Percentiles rank a stretch among this genome's conserved stretches.
These are phyloP conservation scores for Epirrita christyi DNA, from an alignment of 2,888 invertebrate genomes.

Conservation along the genomic window DNA sequence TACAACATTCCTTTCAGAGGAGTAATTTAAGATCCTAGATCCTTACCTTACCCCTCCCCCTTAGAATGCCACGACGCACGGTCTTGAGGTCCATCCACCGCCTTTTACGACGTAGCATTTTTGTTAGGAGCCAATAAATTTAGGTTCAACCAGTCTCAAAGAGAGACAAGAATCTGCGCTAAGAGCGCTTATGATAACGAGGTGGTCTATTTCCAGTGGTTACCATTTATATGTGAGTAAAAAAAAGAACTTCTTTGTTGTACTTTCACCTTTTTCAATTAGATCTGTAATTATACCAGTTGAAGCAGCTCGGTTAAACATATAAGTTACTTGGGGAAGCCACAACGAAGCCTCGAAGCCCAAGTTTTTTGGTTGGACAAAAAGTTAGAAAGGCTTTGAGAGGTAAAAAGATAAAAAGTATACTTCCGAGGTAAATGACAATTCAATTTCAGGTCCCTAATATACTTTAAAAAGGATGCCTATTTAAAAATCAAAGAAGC, in stretches of 20 bases:
- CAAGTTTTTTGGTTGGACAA: conserved; percentile 2
- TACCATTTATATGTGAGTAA: conserved; percentile 13
- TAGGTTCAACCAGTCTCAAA: conserved; percentile 3
- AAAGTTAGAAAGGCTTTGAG: neutral
- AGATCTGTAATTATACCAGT: conserved; percentile 23
- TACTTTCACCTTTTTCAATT: conserved; percentile 35
- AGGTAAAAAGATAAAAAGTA: too few species aligned
- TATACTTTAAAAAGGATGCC: too few species aligned
- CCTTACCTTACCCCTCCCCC: conserved; percentile 1
- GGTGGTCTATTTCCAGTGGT: conserved; percentile 14
- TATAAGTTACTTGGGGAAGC: conserved; percentile 20
- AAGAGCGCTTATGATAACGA: conserved; percentile 15
- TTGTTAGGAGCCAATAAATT: conserved; percentile 5
- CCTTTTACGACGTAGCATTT: too few species aligned
- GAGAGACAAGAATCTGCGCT: conserved; percentile 1
- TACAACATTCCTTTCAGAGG: neutral
- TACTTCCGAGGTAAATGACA: too few species aligned
- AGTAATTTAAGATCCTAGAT: conserved; percentile 7
- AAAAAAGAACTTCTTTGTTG: conserved; percentile 22
- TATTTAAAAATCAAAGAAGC: too few species aligned
- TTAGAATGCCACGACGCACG: too few species aligned
- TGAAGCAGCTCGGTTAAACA: conserved; percentile 13
- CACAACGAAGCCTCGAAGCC: neutral
- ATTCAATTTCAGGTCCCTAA: too few species aligned
- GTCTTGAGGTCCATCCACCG: too few species aligned